phyloP scores from a whole-genome alignment of 2,113 vertebrate genomes.

The Nyctereutes procyonoides region DNA sequence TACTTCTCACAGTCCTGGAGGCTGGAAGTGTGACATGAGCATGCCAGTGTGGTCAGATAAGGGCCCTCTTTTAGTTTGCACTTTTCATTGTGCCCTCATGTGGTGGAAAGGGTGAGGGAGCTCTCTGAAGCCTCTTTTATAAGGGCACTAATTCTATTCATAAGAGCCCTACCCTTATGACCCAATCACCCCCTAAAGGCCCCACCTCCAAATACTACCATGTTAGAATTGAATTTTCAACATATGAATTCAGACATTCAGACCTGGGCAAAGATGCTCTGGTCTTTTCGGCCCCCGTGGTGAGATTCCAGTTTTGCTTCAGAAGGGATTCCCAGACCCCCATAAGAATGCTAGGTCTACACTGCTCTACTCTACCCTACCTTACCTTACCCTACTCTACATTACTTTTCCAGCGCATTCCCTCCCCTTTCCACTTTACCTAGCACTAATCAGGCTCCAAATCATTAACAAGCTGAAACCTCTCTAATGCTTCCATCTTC shows the following conservation, averaged over 20 bases:
- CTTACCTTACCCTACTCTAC: background rate
- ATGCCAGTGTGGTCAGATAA: background rate
- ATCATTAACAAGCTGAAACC: background rate
- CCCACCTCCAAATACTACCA: background rate
- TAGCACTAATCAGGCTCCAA: background rate
- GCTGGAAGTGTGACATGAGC: background rate
- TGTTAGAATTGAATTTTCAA: background rate
- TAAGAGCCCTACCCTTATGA: background rate
- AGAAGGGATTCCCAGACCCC: background rate
- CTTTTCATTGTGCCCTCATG: background rate
- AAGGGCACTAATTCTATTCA: background rate
- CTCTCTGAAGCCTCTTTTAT: background rate
- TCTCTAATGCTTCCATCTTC: background rate
- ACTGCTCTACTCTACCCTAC: background rate
- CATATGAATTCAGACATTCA: background rate
- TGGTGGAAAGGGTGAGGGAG: background rate
- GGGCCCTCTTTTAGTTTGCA: background rate
- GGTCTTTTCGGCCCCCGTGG: background rate
- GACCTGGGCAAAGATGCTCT: background rate
- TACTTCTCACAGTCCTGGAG: background rate
- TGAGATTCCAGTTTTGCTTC: conserved; percentile 9
- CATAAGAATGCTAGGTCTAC: background rate
- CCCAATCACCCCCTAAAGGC: background rate
- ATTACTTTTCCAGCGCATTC: background rate
- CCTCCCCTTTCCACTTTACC: background rate